Base-by-base conservation (phyloP, 2,797 vertebrate species). In the Danio choprae region DNA sequence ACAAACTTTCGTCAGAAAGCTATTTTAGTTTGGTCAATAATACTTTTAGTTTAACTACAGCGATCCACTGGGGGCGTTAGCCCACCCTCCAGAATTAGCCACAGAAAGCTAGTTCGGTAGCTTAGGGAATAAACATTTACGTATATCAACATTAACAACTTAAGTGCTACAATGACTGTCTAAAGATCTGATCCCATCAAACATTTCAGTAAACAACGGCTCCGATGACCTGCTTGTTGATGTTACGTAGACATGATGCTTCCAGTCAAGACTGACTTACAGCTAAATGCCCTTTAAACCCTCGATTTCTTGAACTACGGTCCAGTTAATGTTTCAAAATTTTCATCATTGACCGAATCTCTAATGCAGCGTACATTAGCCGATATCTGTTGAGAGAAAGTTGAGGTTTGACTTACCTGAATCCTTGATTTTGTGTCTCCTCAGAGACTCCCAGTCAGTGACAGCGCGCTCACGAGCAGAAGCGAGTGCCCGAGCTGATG, bases 401-500 rank as follows among this genome's bases (percentile, higher is more conserved):
- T 18, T 1, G n/a, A 12, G 56, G 29, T 29, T 4, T 9, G 9
- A 72, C 78, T 5, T 40, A 80, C 78, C 78, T 73, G 40, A 65
- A 73, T 13, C 41, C 50, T 80, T 46, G 59, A 44, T 73, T 73
- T 48, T 12, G 69, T 40, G 60, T 43, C 60, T 64, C 60, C 60
- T 46, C 22, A 16, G 43, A 69, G n/a, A 18, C 69, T 70, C 50
- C 18, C 53, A 18, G 63, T n/a, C 58, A 3, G 59, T 73, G 69
- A 65, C 77, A 56, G 69, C 77, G 44, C 77, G 69, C 44, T 51
- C 76, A 50, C 76, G 46, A 8, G 65, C 44, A 16, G 53, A 18
- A 12, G 50, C 51, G 62, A 8, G 51, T 43, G 58, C 76, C 13
- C 20, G 15, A 43, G 20, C 79, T 88, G 89, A 89, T 89, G 87